Percentiles rank a stretch among this genome's conserved stretches.
Evolutionary conservation across 2,113 vertebrate species (phyloP).

Genomic region (Semnornis frantzii): DNA sequence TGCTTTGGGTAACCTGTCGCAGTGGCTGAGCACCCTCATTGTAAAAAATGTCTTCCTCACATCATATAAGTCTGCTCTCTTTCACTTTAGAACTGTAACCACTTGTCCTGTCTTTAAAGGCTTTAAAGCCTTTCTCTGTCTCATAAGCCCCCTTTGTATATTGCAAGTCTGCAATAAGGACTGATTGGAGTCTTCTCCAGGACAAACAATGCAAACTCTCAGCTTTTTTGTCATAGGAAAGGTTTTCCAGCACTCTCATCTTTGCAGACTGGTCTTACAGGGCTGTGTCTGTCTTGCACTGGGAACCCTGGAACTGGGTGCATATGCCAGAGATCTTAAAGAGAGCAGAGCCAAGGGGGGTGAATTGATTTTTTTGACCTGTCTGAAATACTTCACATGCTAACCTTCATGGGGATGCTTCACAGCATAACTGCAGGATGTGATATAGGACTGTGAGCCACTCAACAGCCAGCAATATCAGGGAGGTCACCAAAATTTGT

Average conservation of each 20-base stretch:
- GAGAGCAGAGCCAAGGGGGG: not conserved
- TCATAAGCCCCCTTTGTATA: not conserved
- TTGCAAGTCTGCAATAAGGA: not conserved
- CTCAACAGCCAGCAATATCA: not conserved
- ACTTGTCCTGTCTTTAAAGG: no score
- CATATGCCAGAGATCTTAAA: not conserved
- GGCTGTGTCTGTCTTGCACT: not conserved
- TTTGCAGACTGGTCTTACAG: not conserved
- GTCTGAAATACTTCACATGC: not conserved
- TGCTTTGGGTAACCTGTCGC: no score
- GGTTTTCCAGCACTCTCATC: not conserved
- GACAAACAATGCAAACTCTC: not conserved
- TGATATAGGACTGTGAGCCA: not conserved
- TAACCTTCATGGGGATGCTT: not conserved
- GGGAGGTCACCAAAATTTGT: not conserved
- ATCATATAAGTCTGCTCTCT: no score
- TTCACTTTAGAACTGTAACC: no score
- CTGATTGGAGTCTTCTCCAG: not conserved
- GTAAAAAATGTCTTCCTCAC: no score
- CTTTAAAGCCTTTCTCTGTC: not conserved
- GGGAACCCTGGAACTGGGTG: not conserved
- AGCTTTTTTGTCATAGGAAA: not conserved
- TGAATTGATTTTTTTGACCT: not conserved
- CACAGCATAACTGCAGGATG: not conserved
- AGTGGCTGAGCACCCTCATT: no score